Evolutionary conservation across 2,797 vertebrate genomes (phyloP).

Genomic region (Limnodromus scolopaceus): DNA sequence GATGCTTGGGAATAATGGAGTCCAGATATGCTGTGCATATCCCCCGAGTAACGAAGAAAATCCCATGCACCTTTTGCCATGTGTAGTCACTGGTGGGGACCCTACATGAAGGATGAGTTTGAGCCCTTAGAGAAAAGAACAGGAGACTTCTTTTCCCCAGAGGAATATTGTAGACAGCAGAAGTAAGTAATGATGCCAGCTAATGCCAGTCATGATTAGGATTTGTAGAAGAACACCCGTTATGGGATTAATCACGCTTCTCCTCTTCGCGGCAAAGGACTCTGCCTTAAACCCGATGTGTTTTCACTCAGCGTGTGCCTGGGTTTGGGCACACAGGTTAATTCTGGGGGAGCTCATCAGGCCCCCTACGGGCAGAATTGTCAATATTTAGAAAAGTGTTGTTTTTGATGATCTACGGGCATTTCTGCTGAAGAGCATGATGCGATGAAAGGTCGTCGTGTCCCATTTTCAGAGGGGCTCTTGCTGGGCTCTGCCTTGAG

Average conservation of each 20-base stretch:
- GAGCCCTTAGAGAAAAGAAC: not conserved
- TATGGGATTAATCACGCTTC: not conserved
- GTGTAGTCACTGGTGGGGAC: not conserved
- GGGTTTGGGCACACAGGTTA: not conserved
- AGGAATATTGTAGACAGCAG: not conserved
- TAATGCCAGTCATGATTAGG: not conserved
- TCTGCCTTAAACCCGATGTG: not conserved
- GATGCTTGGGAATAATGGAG: not conserved
- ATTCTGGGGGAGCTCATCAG: not conserved
- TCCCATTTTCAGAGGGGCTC: not conserved
- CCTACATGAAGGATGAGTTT: not conserved
- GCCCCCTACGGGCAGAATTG: not conserved
- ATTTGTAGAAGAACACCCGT: not conserved
- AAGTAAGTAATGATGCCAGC: not conserved
- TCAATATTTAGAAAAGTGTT: rapidly evolving
- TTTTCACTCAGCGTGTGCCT: not conserved
- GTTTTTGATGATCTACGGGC: not conserved
- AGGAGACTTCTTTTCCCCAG: not conserved
- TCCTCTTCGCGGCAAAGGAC: not conserved
- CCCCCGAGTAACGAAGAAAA: rapidly evolving
- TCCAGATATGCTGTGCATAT: not conserved
- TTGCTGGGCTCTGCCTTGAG: not conserved
- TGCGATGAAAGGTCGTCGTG: rapidly evolving
- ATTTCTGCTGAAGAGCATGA: not conserved
- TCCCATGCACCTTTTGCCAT: rapidly evolving